These are phyloP conservation scores for Hylaeus volcanicus DNA, from an alignment of 1,140 invertebrate species.

Conservation along the genomic window DNA sequence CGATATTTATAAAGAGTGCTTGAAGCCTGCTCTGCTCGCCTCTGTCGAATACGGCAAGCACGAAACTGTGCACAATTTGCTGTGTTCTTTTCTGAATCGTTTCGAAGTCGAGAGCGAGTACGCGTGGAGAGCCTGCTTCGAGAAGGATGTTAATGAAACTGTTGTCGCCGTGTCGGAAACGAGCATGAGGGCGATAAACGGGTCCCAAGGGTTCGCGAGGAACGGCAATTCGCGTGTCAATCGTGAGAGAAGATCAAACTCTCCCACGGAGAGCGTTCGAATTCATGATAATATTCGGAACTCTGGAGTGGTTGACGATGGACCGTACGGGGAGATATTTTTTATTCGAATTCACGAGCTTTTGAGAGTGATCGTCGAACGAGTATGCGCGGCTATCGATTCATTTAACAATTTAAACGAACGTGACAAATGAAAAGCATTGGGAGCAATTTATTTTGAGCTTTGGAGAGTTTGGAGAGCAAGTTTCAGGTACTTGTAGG, in stretches of 20 bases:
- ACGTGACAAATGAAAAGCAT: background rate
- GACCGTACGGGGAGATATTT: slow-evolving; percentile 55
- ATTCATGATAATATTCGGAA: background rate
- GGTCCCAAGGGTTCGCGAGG: background rate
- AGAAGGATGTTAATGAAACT: background rate
- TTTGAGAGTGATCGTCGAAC: slow-evolving; percentile 40
- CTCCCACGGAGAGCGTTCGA: background rate
- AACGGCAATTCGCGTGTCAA: background rate
- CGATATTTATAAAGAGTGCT: slow-evolving; percentile 47
- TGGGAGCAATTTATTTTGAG: no score
- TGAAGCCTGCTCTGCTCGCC: slow-evolving; percentile 35
- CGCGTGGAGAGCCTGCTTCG: background rate
- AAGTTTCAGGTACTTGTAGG: no score
- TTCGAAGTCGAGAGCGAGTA: slow-evolving; percentile 62
- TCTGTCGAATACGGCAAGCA: slow-evolving; percentile 14
- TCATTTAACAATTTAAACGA: slow-evolving; percentile 52
- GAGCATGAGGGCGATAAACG: background rate
- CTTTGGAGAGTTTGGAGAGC: no score
- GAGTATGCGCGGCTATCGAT: slow-evolving; percentile 55
- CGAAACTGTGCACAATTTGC: slow-evolving; percentile 42
- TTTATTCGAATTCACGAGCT: slow-evolving; percentile 56
- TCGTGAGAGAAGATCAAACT: background rate
- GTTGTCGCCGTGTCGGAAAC: background rate
- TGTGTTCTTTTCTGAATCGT: slow-evolving; percentile 60
- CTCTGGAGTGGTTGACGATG: background rate